Percentiles rank a stretch among this genome's conserved stretches.
Evolutionary conservation across 1,140 invertebrate species (phyloP).

Genomic region (Diuraphis noxia): DNA sequence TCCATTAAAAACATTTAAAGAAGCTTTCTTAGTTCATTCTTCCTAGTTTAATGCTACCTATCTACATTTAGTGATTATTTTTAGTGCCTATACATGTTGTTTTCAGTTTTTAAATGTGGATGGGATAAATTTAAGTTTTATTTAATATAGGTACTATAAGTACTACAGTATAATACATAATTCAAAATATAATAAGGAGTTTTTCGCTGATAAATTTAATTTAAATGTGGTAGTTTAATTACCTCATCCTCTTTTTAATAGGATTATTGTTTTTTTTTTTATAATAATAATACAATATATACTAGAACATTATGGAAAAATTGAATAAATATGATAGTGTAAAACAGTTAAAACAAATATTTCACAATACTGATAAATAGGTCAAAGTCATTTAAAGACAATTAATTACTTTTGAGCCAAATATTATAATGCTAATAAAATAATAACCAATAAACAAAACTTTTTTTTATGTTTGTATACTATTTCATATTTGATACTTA

Average conservation of each 20-base stretch:
- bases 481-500: not conserved
- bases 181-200: not conserved
- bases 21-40: not conserved
- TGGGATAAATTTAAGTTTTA: not conserved
- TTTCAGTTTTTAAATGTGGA: not conserved
- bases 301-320: not conserved
- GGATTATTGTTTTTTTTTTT: too few species aligned
- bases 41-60: not conserved
- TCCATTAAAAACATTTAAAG: not conserved
- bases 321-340: not conserved
- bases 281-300: not conserved
- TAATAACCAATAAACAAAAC: not conserved
- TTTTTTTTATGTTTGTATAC: not conserved
- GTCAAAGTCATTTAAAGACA: slow-evolving; percentile 31
- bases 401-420: slow-evolving; percentile 22
- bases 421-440: not conserved
- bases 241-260: not conserved
- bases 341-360: not conserved
- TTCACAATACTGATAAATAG: slow-evolving; percentile 24
- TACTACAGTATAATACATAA: not conserved
- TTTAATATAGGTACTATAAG: too few species aligned
- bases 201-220: not conserved
- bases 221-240: not conserved
- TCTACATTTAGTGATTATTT: not conserved
- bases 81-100: not conserved